These are phyloP conservation scores for Micromussa lordhowensis DNA, from an alignment of 92 coral and sea anemone genomes.

Conservation along the genomic window DNA sequence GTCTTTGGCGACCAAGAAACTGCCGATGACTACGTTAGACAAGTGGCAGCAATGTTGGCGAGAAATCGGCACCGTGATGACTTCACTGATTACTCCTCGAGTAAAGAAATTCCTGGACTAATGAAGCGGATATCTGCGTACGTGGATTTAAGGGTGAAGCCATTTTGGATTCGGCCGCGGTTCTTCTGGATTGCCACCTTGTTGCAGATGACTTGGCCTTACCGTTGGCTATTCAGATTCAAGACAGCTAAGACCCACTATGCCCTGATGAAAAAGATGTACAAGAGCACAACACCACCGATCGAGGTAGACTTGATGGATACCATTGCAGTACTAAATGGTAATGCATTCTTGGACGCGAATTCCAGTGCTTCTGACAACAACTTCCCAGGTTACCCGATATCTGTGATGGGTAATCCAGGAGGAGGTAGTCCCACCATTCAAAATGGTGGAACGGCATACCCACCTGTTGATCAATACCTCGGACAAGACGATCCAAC, in stretches of 20 bases:
- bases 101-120: constrained; percentile 65
- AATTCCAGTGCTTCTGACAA: not conserved
- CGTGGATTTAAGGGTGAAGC: constrained; percentile 51
- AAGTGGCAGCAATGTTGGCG: constrained; percentile 58
- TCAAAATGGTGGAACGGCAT: constrained; percentile 1
- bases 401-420: not conserved
- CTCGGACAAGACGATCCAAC: not conserved
- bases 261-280: constrained; percentile 66
- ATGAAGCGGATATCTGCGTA: constrained; percentile 76
- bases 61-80: constrained; percentile 72
- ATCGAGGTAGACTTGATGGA: constrained; percentile 69
- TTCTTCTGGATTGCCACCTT: constrained; percentile 79
- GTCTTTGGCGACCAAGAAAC: constrained; percentile 84
- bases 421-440: constrained; percentile 3
- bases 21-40: constrained; percentile 52
- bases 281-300: constrained; percentile 67
- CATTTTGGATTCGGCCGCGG: constrained; percentile 68
- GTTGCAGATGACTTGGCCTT: constrained; percentile 75
- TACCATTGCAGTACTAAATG: constrained; percentile 53
- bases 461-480: constrained; percentile 18
- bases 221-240: constrained; percentile 84
- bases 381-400: not conserved
- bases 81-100: constrained; percentile 51
- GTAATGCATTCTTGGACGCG: not conserved
- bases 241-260: constrained; percentile 72